A percentile compares a stretch with the other conserved stretches of the same genome.
phyloP scores from a whole-genome alignment of 2,888 invertebrate species.

The Thymelicus acteon region DNA sequence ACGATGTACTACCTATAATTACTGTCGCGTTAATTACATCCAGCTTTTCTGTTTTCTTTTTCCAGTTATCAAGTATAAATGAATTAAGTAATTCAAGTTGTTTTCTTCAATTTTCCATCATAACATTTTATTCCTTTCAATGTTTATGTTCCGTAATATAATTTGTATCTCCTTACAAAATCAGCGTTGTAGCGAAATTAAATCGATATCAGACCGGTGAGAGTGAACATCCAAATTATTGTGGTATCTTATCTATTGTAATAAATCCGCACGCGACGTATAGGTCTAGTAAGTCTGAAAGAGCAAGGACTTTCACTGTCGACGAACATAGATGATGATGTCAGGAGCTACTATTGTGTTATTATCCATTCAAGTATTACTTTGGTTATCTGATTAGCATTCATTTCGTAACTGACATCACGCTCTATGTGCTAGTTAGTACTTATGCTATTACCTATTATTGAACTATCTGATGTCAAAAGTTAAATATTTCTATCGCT shows the following conservation, averaged over 20 bases:
- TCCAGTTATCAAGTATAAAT: too few species aligned
- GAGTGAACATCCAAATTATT: slow-evolving; percentile 44
- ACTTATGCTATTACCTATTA: too few species aligned
- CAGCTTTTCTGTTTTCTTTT: not conserved
- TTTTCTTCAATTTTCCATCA: too few species aligned
- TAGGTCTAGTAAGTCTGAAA: slow-evolving; percentile 36
- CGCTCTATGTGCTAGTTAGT: not conserved
- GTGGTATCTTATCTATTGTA: slow-evolving; percentile 44
- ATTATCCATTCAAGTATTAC: slow-evolving; percentile 15
- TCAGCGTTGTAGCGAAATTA: slow-evolving; percentile 11
- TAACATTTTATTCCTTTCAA: not conserved
- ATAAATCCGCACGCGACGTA: slow-evolving; percentile 49
- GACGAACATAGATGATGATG: slow-evolving; percentile 36
- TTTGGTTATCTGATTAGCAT: slow-evolving; percentile 30
- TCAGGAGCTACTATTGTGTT: slow-evolving; percentile 31
- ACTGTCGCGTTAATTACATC: not conserved
- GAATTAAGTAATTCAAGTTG: too few species aligned
- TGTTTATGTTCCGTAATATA: not conserved
- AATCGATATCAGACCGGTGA: slow-evolving; percentile 28
- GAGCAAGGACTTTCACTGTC: slow-evolving; percentile 66
- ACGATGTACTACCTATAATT: slow-evolving; percentile 16
- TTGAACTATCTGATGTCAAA: too few species aligned
- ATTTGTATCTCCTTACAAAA: slow-evolving; percentile 1
- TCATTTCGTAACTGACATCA: slow-evolving; percentile 4
- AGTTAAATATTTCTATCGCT: slow-evolving; percentile 15